These are phyloP conservation scores for Meloe dianella DNA, from an alignment of 2,888 invertebrate genomes.

Conservation along the genomic window DNA sequence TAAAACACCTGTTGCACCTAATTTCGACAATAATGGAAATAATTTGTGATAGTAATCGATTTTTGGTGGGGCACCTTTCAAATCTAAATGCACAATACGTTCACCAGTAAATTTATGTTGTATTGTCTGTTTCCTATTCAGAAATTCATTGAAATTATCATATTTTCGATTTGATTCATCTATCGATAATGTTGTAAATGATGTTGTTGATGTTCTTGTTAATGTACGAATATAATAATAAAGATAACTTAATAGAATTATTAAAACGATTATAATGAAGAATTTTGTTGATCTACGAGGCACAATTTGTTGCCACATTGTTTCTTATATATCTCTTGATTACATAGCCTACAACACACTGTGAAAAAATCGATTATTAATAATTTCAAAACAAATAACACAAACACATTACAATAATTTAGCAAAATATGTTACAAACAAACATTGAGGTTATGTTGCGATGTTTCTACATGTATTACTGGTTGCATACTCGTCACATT, in stretches of 20 bases:
- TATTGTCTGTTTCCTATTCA: not conserved
- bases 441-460: too few relatives aligned
- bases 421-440: too few relatives aligned
- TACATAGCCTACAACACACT: not conserved
- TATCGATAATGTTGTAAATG: not conserved
- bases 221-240: not conserved
- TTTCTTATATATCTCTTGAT: not conserved
- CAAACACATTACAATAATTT: too few relatives aligned
- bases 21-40: slow-evolving; percentile 65
- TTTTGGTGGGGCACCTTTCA: slow-evolving; percentile 75
- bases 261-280: not conserved
- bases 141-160: not conserved
- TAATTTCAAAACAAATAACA: too few relatives aligned
- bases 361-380: too few relatives aligned
- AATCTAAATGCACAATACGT: slow-evolving; percentile 67
- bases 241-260: not conserved
- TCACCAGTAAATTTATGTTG: not conserved
- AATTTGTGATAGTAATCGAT: slow-evolving; percentile 67
- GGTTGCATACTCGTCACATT: too few relatives aligned
- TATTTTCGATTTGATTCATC: not conserved
- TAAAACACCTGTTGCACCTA: slow-evolving; percentile 79
- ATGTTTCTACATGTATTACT: too few relatives aligned
- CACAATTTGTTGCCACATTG: not conserved
- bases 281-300: not conserved
- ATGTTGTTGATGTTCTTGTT: not conserved